These are phyloP conservation scores for Oncorhynchus keta DNA, from an alignment of 2,113 vertebrate genomes.

Conservation along the genomic window DNA sequence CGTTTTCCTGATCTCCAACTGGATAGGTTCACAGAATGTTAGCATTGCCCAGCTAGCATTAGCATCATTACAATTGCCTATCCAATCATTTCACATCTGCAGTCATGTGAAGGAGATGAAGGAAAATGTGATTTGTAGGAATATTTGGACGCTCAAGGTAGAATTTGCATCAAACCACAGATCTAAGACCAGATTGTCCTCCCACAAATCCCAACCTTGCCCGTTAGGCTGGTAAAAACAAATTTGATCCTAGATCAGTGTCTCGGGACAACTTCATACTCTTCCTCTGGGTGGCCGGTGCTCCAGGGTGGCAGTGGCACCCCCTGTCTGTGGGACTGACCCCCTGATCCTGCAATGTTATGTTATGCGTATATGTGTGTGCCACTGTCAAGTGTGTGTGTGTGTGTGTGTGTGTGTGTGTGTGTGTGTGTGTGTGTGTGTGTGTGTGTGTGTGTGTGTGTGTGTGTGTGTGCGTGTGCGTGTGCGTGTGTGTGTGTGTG, in stretches of 20 bases:
- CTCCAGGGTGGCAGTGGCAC: conserved; percentile 59
- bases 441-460: conserved; percentile 3
- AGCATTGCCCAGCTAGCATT: neutral
- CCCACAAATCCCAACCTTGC: neutral
- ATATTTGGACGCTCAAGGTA: neutral
- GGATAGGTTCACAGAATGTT: neutral
- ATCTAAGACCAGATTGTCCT: neutral
- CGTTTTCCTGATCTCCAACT: neutral
- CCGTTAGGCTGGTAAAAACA: neutral
- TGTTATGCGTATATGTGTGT: neutral
- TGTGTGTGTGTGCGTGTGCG: conserved; percentile 25
- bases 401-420: conserved; percentile 18
- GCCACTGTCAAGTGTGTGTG: neutral
- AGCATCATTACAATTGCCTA: neutral
- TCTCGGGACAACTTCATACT: conserved; percentile 1
- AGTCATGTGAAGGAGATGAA: neutral
- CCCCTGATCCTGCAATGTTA: neutral
- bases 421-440: neutral
- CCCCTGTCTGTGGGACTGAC: conserved; percentile 37
- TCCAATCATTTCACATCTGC: neutral
- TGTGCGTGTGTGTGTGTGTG: conserved; percentile 27
- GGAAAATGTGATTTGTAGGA: neutral
- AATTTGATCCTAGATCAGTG: conserved; percentile 9
- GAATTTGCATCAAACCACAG: neutral
- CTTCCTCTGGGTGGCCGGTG: conserved; percentile 26